phyloP scores from a whole-genome alignment of 2,113 vertebrate genomes.

The Passer domesticus region DNA sequence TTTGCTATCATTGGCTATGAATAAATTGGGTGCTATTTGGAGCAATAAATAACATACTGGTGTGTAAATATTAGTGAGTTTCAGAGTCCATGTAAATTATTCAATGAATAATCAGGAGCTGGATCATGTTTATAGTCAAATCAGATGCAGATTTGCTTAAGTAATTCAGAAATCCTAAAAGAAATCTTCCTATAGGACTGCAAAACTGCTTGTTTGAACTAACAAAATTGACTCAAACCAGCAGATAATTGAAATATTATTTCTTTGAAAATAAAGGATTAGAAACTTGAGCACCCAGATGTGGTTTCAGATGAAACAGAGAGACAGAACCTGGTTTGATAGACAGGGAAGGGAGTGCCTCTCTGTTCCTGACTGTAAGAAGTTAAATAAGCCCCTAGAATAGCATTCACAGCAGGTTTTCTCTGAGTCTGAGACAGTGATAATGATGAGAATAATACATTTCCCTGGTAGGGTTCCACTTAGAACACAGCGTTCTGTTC shows the following conservation, averaged over 20 bases:
- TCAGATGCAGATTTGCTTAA: background rate
- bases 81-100: background rate
- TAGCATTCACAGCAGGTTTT: background rate
- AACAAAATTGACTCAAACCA: background rate
- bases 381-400: conserved; percentile 30
- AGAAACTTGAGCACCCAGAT: background rate
- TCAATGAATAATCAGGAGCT: background rate
- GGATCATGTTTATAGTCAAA: background rate
- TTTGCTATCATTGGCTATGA: background rate
- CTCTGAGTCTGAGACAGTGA: conserved; percentile 16
- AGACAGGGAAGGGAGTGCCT: background rate
- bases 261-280: background rate
- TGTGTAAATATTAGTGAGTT: background rate
- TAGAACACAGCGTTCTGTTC: conserved; percentile 63
- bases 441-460: conserved; percentile 48
- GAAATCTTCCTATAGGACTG: background rate
- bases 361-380: background rate
- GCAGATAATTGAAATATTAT: background rate
- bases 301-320: background rate
- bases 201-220: background rate
- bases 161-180: background rate
- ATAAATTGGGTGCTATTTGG: background rate
- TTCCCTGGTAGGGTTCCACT: conserved; percentile 55
- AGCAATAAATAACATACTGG: background rate
- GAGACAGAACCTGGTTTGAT: background rate